Base-by-base conservation (phyloP, 2,888 invertebrate species). In the Aquatica leii region DNA sequence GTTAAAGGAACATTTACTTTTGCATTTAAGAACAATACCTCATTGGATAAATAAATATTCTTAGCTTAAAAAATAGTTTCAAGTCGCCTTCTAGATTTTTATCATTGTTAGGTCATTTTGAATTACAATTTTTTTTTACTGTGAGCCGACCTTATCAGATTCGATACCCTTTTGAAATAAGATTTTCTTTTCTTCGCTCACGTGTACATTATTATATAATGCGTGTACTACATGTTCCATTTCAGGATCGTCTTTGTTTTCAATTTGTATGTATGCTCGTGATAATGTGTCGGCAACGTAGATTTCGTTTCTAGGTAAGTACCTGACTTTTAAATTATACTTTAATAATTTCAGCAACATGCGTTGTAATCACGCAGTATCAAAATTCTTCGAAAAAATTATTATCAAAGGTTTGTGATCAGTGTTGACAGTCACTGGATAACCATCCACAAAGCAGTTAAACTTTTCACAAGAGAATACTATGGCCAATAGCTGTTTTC, bases 331-430 rank as follows among this genome's bases (percentile, higher is more conserved):
- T n/a, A 37, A 9, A 8, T 37, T 12, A 11, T 37, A 37, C 37
- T 20, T 48, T 37, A 53, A 37, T 37, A 53, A 37, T 37, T 37
- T 37, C 12, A 37, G 9, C 37, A 37, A n/a, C 37, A 37, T 37
- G 2, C 37, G 2, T 37, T 37, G 37, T 37, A 37, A 11, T 4
- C 37, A 3, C 2, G 11, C 12, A 37, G 4, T 37, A 12, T 37
- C 11, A 5, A 37, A 37, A 8, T 4, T 2, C 11, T 12, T 37
- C 2, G 2, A 5, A 37, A 37, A 37, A 37, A 37, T 37, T 37
- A 11, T 5, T 37, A 37, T 11, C 12, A 37, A 4, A n/a, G 37
- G 37, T n/a, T 37, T 37, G 12, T 37, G 37, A 37, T 37, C 37
- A 37, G 37, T 37, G 2, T 37, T 3, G 2, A 37, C 12, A 37